Evolutionary conservation across 2,113 vertebrate species (phyloP).

Genomic region (Corapipo altera): DNA sequence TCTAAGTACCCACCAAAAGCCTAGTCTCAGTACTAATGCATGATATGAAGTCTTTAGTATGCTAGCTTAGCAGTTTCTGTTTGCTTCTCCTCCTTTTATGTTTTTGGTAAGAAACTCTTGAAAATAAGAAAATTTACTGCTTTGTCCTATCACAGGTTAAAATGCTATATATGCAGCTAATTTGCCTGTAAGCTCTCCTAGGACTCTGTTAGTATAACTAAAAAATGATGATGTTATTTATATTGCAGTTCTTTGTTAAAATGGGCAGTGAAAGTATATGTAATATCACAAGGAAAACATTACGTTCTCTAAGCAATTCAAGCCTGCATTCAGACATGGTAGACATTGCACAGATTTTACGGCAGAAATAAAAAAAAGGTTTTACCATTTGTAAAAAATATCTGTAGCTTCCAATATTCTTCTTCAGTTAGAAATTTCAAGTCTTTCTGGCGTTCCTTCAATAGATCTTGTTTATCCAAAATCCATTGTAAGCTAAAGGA

Average conservation of each 20-base stretch:
- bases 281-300: not conserved
- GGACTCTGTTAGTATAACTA: not conserved
- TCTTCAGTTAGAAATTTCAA: slow-evolving; percentile 96
- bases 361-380: not conserved
- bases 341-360: not conserved
- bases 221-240: not conserved
- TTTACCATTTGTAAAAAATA: slow-evolving; percentile 99
- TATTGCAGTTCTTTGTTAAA: not conserved
- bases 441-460: slow-evolving; percentile 98
- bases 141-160: not conserved
- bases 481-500: slow-evolving; percentile 94
- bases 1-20: not conserved
- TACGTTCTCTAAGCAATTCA: not conserved
- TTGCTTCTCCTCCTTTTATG: not conserved
- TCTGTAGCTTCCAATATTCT: slow-evolving; percentile 99
- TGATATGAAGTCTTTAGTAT: not conserved
- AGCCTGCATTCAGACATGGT: not conserved
- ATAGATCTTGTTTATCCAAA: slow-evolving; percentile 97
- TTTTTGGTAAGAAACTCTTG: not conserved
- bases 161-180: not conserved
- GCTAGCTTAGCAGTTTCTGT: not conserved
- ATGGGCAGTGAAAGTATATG: not conserved
- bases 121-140: not conserved
- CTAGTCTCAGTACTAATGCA: not conserved
- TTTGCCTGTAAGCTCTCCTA: not conserved